Evolutionary conservation across 2,888 invertebrate species (phyloP), one percentile per base, ranked within the genome.

Genomic region (Amphipoea oculea): DNA sequence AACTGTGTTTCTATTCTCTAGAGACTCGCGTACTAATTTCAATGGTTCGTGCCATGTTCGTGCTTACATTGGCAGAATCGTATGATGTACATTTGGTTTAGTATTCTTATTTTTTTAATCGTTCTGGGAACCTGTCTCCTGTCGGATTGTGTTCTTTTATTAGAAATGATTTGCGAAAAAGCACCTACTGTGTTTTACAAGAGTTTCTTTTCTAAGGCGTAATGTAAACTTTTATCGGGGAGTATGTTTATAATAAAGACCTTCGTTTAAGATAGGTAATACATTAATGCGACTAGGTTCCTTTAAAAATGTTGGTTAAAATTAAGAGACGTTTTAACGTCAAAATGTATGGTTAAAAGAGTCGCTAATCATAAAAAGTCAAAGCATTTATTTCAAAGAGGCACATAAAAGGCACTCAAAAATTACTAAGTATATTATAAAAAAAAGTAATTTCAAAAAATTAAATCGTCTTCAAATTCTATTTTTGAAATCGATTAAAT

Each of bases 1-100:
- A 92, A 94, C 93, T 91, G 93, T 93, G 90, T 91, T 92, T 90
- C 91, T 86, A 92, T 94, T 93, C 92, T 91, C 86, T 89, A 77
- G 89, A 78, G 89, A 89, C 81, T 77, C 88, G 90, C 85, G 88
- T 83, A 89, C 91, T 92, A 90, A 92, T 92, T 91, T 91, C 89
- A 90, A 90, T 86, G 87, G 87, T 81, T 73, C 81, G 65, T 78
- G 78, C 60, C 78, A 82, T 60, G 72, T 73, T 81, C 72, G 73
- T 83, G 84, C 84, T 87, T 87, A 87, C 86, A 82, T 86, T 82
- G 78, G 73, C 80, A 78, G 76, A 48, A 65, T 48, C 75, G 67
- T 78, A 69, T 79, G 82, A 86, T 80, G 74, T 86, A 63, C 71
- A 81, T 48, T 83, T 76, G 73, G 73, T 80, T 67, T 67, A 57